Percentiles rank a stretch among this genome's conserved stretches.
Conservation (phyloP, 2,113 vertebrate genomes). For the Gobiocypris rarus region DNA sequence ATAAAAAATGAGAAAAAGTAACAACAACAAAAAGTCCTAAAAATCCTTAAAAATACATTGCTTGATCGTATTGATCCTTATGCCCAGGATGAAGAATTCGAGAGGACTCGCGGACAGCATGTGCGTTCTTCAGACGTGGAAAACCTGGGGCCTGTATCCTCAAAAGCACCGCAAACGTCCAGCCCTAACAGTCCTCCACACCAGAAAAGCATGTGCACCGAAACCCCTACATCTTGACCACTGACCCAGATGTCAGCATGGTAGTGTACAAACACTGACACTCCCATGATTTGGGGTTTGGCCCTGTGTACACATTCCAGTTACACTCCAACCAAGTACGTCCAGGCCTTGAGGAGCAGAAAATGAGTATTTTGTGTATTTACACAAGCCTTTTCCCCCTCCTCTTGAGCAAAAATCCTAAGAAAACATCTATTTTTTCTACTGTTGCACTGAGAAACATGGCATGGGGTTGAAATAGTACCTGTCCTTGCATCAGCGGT, state of each 20-base stretch:
- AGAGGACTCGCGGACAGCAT: slow-evolving; percentile 7
- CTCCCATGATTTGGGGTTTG: background rate
- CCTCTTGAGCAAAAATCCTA: background rate
- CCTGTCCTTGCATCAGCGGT: background rate
- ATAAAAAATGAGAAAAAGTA: background rate
- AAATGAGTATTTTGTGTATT: background rate
- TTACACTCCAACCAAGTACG: background rate
- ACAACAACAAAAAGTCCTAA: background rate
- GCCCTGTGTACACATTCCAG: background rate
- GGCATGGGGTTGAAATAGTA: background rate
- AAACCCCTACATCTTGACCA: background rate
- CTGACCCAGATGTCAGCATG: background rate
- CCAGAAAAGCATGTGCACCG: slow-evolving; percentile 33
- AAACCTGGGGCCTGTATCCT: background rate
- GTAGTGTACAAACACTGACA: background rate
- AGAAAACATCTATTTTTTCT: slow-evolving; percentile 4
- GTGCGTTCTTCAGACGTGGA: slow-evolving; percentile 17
- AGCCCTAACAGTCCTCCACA: slow-evolving; percentile 22
- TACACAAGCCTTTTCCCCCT: background rate
- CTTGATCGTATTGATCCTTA: background rate
- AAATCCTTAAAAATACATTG: background rate
- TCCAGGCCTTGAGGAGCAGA: background rate
- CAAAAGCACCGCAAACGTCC: background rate
- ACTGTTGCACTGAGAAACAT: background rate
- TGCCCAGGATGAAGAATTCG: slow-evolving; percentile 75